phyloP scores from a whole-genome alignment of 2,113 vertebrate genomes.

The Thomomys bottae region DNA sequence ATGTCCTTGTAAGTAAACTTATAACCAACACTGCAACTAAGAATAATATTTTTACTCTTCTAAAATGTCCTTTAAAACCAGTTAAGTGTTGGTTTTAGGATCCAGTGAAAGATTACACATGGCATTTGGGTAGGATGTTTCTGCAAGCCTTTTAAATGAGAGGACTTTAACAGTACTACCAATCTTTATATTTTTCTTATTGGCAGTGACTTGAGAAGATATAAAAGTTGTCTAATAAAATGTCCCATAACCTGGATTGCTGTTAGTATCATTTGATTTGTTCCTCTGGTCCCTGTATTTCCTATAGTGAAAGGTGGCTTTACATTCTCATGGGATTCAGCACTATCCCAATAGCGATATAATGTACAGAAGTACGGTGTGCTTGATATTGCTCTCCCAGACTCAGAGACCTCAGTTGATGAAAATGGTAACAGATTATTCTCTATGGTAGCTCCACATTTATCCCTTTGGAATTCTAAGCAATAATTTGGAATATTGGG shows the following conservation, averaged over 20 bases:
- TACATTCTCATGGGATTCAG: background rate
- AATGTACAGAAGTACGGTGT: background rate
- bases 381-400: background rate
- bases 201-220: background rate
- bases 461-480: background rate
- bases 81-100: background rate
- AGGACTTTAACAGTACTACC: background rate
- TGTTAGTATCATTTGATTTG: background rate
- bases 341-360: background rate
- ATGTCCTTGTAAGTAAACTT: constrained; percentile 3
- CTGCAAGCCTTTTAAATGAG: constrained; percentile 25
- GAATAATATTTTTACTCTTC: background rate
- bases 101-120: background rate
- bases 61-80: background rate
- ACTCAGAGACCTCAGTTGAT: background rate
- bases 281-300: background rate
- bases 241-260: background rate
- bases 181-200: background rate
- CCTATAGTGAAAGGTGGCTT: background rate
- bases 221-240: background rate
- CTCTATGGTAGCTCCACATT: background rate
- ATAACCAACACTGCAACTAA: background rate
- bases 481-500: background rate
- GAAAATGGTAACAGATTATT: background rate
- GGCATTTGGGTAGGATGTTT: background rate